Base-by-base conservation (phyloP, 2,888 invertebrate genomes). In the Calliopum simillimum region DNA sequence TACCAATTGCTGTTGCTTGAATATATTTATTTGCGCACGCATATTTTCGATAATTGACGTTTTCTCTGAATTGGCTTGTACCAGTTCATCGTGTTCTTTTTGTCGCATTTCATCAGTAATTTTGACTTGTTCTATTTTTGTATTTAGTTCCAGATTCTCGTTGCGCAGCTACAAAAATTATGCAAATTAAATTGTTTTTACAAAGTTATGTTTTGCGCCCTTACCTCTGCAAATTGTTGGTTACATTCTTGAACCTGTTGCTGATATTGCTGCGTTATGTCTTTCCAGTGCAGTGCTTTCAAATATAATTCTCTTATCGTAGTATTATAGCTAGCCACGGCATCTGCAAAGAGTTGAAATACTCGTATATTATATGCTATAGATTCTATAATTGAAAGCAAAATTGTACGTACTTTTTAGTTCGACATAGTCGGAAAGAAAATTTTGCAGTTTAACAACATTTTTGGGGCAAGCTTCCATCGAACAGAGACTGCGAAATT, bases 401-500 rank as follows among this genome's bases (percentile, higher is more conserved):
- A 51, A n/a, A 2, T 43, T 47, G 8, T 61, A 12, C 78, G 70
- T 77, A 85, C 85, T 74, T 76, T 85, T 85, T 13, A 85, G 71
- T 12, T 80, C 76, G 5, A 77, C 13, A 62, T 85, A 81, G 41
- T 85, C 84, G 19, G 76, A 73, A 73, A 85, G 76, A 68, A 85
- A 73, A 43, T 77, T 79, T 67, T 85, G 81, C 4, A 84, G 73
- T 69, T 84, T 85, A 0, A 81, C 74, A 1, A 84, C 78, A 69
- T 85, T 85, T 53, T 83, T 84, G 3, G 80, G 76, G 25, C 80
- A 76, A 1, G 81, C 78, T 21, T 80, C 75, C 77, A 80, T 71
- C 0, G 82, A 80, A 61, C 81, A 80, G 3, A 85, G 76, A 70
- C 82, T 84, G 16, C 85, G 85, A 77, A 85, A 85, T 64, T 84